phyloP scores from a whole-genome alignment of 1,140 invertebrate species.

The Drosophila paulistorum region DNA sequence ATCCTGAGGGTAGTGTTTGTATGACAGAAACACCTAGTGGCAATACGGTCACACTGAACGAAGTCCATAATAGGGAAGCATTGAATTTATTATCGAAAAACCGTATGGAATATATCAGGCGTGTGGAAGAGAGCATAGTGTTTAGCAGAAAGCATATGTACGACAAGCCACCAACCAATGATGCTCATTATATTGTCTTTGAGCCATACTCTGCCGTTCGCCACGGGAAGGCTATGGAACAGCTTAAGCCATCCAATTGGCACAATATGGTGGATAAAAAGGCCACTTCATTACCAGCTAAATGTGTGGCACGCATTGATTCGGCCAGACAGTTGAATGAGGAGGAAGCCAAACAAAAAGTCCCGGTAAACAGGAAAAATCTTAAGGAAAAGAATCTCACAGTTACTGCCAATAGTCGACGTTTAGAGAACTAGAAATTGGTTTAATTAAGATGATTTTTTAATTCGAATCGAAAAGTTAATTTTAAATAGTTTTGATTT shows the following conservation, averaged over 20 bases:
- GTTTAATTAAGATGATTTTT: no score
- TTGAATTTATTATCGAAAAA: conserved; percentile 88
- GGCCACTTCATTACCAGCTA: conserved; percentile 19
- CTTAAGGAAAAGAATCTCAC: not conserved
- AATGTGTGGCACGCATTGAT: conserved; percentile 50
- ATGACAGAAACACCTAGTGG: not conserved
- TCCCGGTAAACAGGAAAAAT: no score
- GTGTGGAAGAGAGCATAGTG: conserved; percentile 88
- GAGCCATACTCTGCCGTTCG: conserved; percentile 88
- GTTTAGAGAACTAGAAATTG: not conserved
- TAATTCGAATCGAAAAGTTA: no score
- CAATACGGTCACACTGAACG: conserved; percentile 84
- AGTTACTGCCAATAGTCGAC: not conserved
- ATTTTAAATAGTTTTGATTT: no score
- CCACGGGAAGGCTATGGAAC: conserved; percentile 86
- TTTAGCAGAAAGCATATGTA: conserved; percentile 89
- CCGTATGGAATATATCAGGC: conserved; percentile 87
- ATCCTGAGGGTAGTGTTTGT: conserved; percentile 60
- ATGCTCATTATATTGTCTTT: conserved; percentile 94
- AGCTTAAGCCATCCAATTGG: conserved; percentile 47
- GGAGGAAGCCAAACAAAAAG: conserved; percentile 17
- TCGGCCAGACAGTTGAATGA: conserved; percentile 28
- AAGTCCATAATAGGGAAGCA: conserved; percentile 89
- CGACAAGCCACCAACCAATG: conserved; percentile 89
- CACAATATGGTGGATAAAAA: conserved; percentile 8